Evolutionary conservation across 1,140 invertebrate genomes (phyloP), one percentile per base, ranked within the genome.

Genomic region (Drosophila varians): DNA sequence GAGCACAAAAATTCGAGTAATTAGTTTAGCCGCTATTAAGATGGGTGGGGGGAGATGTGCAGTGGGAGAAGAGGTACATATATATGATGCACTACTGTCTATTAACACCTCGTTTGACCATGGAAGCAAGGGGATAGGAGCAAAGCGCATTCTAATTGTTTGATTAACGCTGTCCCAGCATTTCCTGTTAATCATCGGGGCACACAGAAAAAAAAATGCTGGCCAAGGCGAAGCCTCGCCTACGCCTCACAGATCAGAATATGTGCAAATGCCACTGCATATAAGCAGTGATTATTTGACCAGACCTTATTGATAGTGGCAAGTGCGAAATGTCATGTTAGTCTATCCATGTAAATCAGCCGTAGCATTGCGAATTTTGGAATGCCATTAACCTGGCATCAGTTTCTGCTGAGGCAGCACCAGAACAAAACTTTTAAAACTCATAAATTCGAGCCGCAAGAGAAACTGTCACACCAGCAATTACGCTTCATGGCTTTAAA

Each of bases 201-300:
- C 58, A 84, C 57, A 84, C 65, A 42, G 12, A 38, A 8, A 72
- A 43, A 31, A 54, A 46, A 47, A 62, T 43, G 47, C 58, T 19
- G 16, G n/a, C 52, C 80, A 87, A 84, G 76, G 82, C 57, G n/a
- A 74, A 55, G 47, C 52, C 77, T 48, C 79, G 71, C 75, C 80
- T 52, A 70, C 74, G 58, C 46, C 34, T 21, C 18, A 23, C 40
- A 40, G 28, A 64, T 76, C 56, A 46, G 47, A 52, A 46, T 45
- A 25, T 57, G 34, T 21, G 6, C 8, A 25, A 21, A 31, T 18
- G n/a, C n/a, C n/a, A 40, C 47, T 48, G 4, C n/a, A 60, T 23
- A 11, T 26, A 3, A 38, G 21, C 5, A 2, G 7, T 7, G 16
- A 42, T 16, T 9, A 51, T 72, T 51, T 56, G 6, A 14, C 7